phyloP scores from a whole-genome alignment of 2,888 invertebrate species.

The Drosophila meridionalis region DNA sequence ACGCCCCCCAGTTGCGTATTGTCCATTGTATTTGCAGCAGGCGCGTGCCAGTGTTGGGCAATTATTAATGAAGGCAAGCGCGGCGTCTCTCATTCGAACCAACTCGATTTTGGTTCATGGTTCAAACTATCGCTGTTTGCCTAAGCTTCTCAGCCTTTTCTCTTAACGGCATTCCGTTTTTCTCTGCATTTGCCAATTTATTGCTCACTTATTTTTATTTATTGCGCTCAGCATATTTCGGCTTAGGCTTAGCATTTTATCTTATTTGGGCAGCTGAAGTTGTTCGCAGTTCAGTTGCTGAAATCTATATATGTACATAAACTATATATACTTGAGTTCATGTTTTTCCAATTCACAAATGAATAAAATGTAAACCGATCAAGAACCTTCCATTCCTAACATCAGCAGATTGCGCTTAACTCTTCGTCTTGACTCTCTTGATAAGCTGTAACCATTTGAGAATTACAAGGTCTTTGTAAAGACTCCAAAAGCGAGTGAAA shows the following conservation, averaged over 20 bases:
- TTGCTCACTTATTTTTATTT: constrained; percentile 57
- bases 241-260: no score
- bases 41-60: constrained; percentile 24
- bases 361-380: no score
- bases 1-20: constrained; percentile 20
- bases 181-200: constrained; percentile 52
- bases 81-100: no score
- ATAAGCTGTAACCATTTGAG: neutral
- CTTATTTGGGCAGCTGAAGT: no score
- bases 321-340: no score
- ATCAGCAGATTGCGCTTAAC: neutral
- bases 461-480: neutral
- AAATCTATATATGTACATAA: no score
- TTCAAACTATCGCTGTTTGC: constrained; percentile 11
- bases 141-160: neutral
- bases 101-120: no score
- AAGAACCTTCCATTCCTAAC: neutral
- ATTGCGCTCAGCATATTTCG: constrained; percentile 9
- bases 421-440: neutral
- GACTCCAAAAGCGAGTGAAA: neutral
- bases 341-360: no score
- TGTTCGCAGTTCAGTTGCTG: no score
- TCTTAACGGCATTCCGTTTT: constrained; percentile 30
- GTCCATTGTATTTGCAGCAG: neutral
- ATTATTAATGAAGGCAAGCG: constrained; percentile 53